Percentiles rank a stretch among this genome's conserved stretches.
phyloP scores from a whole-genome alignment of 2,888 invertebrate species.

The Megamerina dolium region DNA sequence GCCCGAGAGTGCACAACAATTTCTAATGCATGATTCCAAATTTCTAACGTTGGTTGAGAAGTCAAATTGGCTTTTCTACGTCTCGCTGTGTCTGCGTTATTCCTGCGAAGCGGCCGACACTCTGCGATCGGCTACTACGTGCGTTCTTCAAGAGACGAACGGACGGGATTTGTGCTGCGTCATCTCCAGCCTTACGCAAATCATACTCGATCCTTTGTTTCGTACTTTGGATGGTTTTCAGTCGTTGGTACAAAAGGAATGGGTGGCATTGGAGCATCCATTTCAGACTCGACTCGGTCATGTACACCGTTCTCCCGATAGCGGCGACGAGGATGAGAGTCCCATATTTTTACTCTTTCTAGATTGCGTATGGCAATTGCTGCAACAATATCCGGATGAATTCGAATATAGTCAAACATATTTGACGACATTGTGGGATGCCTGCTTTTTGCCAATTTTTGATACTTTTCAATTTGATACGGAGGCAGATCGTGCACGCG shows the following conservation, averaged over 20 bases:
- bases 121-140: slow-evolving; percentile 62
- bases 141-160: slow-evolving; percentile 83
- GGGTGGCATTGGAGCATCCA: slow-evolving; percentile 89
- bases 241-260: slow-evolving; percentile 87
- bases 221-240: slow-evolving; percentile 84
- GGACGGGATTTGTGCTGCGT: slow-evolving; percentile 85
- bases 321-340: slow-evolving; percentile 51
- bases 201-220: slow-evolving; percentile 77
- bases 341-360: slow-evolving; percentile 87
- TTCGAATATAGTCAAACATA: slow-evolving; percentile 92
- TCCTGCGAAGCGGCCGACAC: slow-evolving; percentile 66
- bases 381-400: slow-evolving; percentile 78
- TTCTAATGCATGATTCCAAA: slow-evolving; percentile 72
- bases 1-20: slow-evolving; percentile 63
- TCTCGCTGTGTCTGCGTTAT: slow-evolving; percentile 69
- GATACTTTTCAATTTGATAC: slow-evolving; percentile 91
- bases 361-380: slow-evolving; percentile 89
- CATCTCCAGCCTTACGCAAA: slow-evolving; percentile 78
- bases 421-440: slow-evolving; percentile 88
- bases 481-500: slow-evolving; percentile 67
- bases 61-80: slow-evolving; percentile 79
- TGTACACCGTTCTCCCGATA: slow-evolving; percentile 40
- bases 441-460: slow-evolving; percentile 78
- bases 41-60: slow-evolving; percentile 72
- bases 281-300: slow-evolving; percentile 65